These are phyloP conservation scores for Leptodactylus fuscus DNA, from an alignment of 2,113 vertebrate genomes.

Conservation along the genomic window DNA sequence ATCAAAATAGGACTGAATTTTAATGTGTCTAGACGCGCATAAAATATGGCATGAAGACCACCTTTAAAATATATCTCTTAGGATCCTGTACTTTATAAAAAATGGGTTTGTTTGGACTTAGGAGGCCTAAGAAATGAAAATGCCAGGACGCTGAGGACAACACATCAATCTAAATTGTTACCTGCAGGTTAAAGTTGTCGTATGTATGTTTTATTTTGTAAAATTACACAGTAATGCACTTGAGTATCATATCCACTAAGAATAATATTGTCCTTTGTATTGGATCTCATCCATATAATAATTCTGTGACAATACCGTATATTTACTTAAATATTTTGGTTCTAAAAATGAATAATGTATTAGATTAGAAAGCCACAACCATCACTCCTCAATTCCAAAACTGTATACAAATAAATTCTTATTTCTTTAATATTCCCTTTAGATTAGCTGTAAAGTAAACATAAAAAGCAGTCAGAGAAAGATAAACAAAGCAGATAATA, in stretches of 20 bases:
- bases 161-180: conserved; percentile 81
- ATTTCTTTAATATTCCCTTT: conserved; percentile 58
- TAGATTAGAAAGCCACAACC: not conserved
- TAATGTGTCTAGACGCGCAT: conserved; percentile 72
- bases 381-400: conserved; percentile 30
- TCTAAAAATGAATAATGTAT: not conserved
- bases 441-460: conserved; percentile 56
- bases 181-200: conserved; percentile 58
- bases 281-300: not conserved
- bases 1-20: conserved; percentile 71
- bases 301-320: not conserved
- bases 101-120: conserved; percentile 78
- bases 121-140: conserved; percentile 80
- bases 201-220: conserved; percentile 33
- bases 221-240: conserved; percentile 24
- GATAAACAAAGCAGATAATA: conserved; percentile 59
- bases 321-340: not conserved
- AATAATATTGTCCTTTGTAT: not conserved
- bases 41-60: conserved; percentile 72
- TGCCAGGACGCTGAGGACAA: conserved; percentile 73
- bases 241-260: conserved; percentile 11
- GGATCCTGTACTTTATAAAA: conserved; percentile 77
- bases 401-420: conserved; percentile 43
- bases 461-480: conserved; percentile 46
- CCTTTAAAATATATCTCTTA: conserved; percentile 77